Evolutionary conservation across 2,797 vertebrate genomes (phyloP).

Genomic region (Rhinoraja longicauda): DNA sequence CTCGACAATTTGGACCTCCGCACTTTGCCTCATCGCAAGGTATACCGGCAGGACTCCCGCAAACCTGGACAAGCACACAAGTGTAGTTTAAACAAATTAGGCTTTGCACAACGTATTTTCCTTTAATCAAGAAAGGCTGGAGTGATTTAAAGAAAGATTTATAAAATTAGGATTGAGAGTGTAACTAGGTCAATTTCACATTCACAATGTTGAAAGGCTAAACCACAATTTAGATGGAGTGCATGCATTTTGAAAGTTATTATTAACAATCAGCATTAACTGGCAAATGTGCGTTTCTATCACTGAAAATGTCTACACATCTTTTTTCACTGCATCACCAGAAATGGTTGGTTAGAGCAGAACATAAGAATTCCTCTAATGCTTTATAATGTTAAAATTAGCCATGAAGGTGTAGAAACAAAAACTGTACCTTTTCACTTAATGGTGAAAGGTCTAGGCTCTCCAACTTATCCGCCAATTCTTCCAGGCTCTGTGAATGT

Average conservation of each 20-base stretch:
- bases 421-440: slow-evolving; percentile 68
- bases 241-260: not conserved
- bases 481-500: slow-evolving; percentile 75
- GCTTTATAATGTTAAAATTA: slow-evolving; percentile 4
- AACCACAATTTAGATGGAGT: not conserved
- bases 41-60: slow-evolving; percentile 68
- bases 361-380: not conserved
- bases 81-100: not conserved
- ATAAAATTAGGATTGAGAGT: not conserved
- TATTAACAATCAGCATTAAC: not conserved
- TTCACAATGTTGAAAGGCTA: not conserved
- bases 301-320: not conserved
- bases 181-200: not conserved
- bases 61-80: slow-evolving; percentile 60
- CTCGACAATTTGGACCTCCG: slow-evolving; percentile 74
- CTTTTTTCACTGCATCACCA: not conserved
- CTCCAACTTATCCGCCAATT: slow-evolving; percentile 82
- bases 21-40: slow-evolving; percentile 71
- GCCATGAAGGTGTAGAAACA: not conserved
- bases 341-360: not conserved
- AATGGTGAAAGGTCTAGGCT: slow-evolving; percentile 76
- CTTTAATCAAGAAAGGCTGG: not conserved
- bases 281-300: not conserved
- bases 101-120: not conserved
- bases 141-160: not conserved